These are phyloP conservation scores for Minunthozetes semirufus DNA, from an alignment of 2,888 invertebrate genomes.

Conservation along the genomic window DNA sequence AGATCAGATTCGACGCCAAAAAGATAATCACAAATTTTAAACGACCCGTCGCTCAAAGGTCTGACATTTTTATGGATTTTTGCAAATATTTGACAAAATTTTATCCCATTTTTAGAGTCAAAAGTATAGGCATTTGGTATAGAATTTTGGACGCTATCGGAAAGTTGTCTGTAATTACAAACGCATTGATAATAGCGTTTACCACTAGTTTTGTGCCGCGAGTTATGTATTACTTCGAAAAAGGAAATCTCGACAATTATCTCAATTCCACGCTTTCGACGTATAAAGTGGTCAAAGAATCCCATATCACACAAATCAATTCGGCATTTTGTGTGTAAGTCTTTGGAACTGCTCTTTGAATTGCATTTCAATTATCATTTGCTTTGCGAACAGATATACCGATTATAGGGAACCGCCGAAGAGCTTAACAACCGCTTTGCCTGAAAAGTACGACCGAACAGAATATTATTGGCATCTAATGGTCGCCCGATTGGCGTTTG, in stretches of 20 bases:
- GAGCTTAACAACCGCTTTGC: conserved; percentile 48
- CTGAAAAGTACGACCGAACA: conserved; percentile 64
- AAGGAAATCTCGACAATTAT: conserved; percentile 63
- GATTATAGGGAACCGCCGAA: conserved; percentile 71
- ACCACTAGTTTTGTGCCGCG: conserved; percentile 95
- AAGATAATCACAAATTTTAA: conserved; percentile 80
- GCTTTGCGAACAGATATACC: conserved; percentile 59
- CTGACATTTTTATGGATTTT: not conserved
- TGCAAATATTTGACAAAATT: not conserved
- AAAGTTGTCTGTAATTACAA: conserved; percentile 84
- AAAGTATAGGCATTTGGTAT: conserved; percentile 92
- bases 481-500: conserved; percentile 79
- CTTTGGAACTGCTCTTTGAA: not conserved
- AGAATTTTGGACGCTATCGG: conserved; percentile 84
- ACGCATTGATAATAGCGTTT: conserved; percentile 95
- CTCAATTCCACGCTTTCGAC: conserved; percentile 78
- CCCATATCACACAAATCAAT: not conserved
- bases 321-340: conserved; percentile 33
- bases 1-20: conserved; percentile 88
- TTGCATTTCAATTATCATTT: not conserved
- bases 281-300: conserved; percentile 57
- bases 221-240: conserved; percentile 78
- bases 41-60: conserved; percentile 71
- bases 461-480: conserved; percentile 87
- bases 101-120: conserved; percentile 55